Evolutionary conservation across 2,888 invertebrate species (phyloP).

Genomic region (Timema cristinae): DNA sequence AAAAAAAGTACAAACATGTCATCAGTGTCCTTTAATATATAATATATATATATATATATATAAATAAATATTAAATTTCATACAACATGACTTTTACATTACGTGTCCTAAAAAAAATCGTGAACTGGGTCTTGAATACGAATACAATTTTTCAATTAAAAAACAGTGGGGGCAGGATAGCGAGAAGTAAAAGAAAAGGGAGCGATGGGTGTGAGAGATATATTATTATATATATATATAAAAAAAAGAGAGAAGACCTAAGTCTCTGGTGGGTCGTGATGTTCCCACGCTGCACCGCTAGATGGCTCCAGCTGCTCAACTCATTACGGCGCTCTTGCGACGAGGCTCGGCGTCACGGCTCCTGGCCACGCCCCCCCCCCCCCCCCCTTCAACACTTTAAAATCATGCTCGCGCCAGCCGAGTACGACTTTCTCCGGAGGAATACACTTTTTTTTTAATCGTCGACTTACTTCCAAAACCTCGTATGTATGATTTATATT

Average conservation of each 20-base stretch:
- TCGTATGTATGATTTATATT: too few species aligned
- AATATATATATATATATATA: too few species aligned
- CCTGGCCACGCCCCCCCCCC: slow-evolving; percentile 14
- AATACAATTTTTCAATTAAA: slow-evolving; percentile 14
- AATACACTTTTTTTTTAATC: too few species aligned
- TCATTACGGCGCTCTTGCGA: neutral
- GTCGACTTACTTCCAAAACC: too few species aligned
- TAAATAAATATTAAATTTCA: too few species aligned
- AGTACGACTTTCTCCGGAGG: too few species aligned
- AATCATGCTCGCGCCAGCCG: too few species aligned
- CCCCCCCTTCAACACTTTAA: neutral
- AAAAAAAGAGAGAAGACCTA: neutral
- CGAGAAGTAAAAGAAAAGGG: neutral
- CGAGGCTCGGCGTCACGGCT: slow-evolving; percentile 4
- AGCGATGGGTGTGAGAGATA: neutral
- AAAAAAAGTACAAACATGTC: too few species aligned
- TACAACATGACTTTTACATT: too few species aligned
- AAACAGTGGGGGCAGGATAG: neutral
- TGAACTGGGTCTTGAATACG: slow-evolving; percentile 2
- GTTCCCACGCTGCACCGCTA: slow-evolving; percentile 16
- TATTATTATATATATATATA: too few species aligned
- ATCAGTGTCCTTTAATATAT: too few species aligned
- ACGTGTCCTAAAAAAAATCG: too few species aligned
- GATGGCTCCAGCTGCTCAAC: slow-evolving; percentile 16
- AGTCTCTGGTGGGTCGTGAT: slow-evolving; percentile 10